phyloP scores from a whole-genome alignment of 2,113 vertebrate species.

The Nyctibius bracteatus region DNA sequence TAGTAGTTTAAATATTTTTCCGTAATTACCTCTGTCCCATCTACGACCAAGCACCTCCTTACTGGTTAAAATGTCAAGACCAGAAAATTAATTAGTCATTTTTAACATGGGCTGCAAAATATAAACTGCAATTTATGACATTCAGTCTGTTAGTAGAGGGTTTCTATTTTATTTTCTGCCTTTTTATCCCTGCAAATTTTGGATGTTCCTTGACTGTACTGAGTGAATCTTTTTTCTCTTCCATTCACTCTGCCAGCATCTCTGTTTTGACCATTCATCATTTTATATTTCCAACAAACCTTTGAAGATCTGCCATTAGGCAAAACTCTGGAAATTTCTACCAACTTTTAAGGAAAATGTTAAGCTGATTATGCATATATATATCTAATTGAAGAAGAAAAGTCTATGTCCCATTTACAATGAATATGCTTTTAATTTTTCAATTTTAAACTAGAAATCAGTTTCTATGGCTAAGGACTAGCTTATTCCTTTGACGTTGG shows the following conservation, averaged over 20 bases:
- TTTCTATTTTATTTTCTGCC: not conserved
- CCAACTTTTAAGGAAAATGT: not conserved
- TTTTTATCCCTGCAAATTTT: not conserved
- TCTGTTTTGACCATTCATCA: not conserved
- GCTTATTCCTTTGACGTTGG: slow-evolving; percentile 45
- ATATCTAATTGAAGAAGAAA: not conserved
- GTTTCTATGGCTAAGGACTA: slow-evolving; percentile 21
- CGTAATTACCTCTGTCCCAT: not conserved
- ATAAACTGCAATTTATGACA: not conserved
- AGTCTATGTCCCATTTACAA: not conserved
- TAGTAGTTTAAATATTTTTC: not conserved
- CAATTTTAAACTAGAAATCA: slow-evolving; percentile 36
- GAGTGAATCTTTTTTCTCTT: not conserved
- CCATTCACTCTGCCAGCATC: not conserved
- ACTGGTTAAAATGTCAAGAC: not conserved
- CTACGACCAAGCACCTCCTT: not conserved
- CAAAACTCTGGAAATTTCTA: not conserved
- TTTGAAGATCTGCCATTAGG: not conserved
- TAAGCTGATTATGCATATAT: not conserved
- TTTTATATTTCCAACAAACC: not conserved
- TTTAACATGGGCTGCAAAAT: not conserved
- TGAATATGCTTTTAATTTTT: slow-evolving; percentile 35
- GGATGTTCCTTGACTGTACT: not conserved
- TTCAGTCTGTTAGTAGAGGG: not conserved
- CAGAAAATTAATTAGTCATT: not conserved